phyloP scores from a whole-genome alignment of 2,113 vertebrate species.

The Mirza zaza region DNA sequence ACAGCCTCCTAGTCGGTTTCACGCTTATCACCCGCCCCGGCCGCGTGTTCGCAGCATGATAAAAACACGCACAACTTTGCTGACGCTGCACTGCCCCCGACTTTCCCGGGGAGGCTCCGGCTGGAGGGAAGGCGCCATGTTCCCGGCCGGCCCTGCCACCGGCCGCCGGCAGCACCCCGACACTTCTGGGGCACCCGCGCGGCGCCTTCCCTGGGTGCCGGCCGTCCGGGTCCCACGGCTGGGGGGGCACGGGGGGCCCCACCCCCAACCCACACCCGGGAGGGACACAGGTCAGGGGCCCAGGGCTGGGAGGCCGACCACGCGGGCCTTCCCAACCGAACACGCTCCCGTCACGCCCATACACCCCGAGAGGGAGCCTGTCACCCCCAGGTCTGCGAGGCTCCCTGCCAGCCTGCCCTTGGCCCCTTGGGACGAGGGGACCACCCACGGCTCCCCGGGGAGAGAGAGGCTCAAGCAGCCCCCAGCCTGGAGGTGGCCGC shows the following conservation, averaged over 20 bases:
- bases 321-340: background rate
- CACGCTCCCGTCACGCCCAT: no score
- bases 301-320: background rate
- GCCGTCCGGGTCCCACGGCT: no score
- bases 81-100: slow-evolving; percentile 71
- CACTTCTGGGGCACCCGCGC: rapidly evolving
- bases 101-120: background rate
- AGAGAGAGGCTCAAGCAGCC: background rate
- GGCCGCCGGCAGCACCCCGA: background rate
- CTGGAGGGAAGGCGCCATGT: background rate
- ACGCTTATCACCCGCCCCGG: slow-evolving; percentile 82
- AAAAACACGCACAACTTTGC: slow-evolving; percentile 68
- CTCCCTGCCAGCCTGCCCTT: background rate
- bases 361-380: background rate
- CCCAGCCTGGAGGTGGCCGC: background rate
- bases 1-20: slow-evolving; percentile 78
- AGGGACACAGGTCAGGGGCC: background rate
- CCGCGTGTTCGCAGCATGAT: slow-evolving; percentile 77
- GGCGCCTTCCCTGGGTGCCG: no score
- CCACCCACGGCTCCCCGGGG: background rate
- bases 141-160: background rate
- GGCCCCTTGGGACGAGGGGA: background rate
- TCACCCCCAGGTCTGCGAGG: background rate
- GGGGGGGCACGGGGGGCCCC: background rate
- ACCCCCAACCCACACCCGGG: background rate